phyloP scores from a whole-genome alignment of 2,888 invertebrate genomes.

The Sussaba pulchella region DNA sequence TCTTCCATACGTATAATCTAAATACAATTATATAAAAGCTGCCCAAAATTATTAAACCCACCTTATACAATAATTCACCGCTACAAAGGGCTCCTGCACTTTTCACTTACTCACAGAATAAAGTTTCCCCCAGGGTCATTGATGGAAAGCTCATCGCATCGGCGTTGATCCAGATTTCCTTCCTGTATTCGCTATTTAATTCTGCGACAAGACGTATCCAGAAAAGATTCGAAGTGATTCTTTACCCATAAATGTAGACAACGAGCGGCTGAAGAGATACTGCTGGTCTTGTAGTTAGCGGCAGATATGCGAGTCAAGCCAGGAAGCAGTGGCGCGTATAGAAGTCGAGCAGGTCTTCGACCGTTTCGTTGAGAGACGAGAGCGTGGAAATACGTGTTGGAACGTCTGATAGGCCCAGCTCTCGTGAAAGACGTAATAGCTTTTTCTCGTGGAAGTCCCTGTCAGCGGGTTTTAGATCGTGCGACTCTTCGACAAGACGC shows the following conservation, averaged over 20 bases:
- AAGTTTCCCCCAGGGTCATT: no score
- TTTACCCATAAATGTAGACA: not conserved
- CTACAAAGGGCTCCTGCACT: no score
- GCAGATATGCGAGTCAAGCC: constrained; percentile 14
- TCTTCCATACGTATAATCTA: no score
- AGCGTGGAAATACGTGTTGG: constrained; percentile 61
- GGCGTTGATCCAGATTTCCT: not conserved
- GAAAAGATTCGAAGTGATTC: constrained; percentile 5
- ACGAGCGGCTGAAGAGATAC: not conserved
- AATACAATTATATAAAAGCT: no score
- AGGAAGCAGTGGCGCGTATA: constrained; percentile 34
- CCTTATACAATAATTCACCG: no score
- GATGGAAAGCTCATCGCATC: constrained; percentile 14
- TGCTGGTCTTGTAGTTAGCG: constrained; percentile 8
- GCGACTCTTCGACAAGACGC: constrained; percentile 43
- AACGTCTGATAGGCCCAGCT: constrained; percentile 50
- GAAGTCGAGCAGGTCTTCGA: constrained; percentile 34
- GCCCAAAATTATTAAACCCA: no score
- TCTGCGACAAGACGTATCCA: constrained; percentile 28
- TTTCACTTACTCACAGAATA: no score
- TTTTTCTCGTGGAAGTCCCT: constrained; percentile 58
- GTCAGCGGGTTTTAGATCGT: constrained; percentile 35
- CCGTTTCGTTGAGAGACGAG: constrained; percentile 53
- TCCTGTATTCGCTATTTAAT: not conserved
- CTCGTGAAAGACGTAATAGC: constrained; percentile 61